These are phyloP conservation scores for Anas bahamensis DNA, from an alignment of 2,797 vertebrate genomes.

Conservation along the genomic window DNA sequence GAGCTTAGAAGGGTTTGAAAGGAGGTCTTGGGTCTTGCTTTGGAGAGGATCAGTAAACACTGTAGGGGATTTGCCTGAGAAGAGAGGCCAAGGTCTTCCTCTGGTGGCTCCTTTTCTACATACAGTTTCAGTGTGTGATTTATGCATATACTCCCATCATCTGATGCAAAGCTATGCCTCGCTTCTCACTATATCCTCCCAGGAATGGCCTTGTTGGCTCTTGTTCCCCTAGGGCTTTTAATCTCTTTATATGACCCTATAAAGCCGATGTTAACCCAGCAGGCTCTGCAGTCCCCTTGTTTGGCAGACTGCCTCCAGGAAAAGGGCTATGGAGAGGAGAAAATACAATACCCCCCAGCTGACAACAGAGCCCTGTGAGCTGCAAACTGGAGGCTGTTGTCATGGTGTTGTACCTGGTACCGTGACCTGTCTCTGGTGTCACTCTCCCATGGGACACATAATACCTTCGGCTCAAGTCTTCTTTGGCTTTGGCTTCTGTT, in stretches of 20 bases:
- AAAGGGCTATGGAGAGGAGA: not conserved
- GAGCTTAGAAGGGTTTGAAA: not conserved
- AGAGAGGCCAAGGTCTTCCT: not conserved
- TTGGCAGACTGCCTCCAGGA: not conserved
- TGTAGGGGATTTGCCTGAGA: not conserved
- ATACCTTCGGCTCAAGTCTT: not conserved
- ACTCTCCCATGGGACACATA: not conserved
- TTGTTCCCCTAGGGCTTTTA: not conserved
- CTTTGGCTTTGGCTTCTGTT: not conserved
- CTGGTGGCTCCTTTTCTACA: not conserved
- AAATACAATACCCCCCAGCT: accelerated
- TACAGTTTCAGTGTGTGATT: not conserved
- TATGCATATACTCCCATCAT: not conserved
- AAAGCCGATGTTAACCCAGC: not conserved
- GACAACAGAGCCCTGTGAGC: not conserved
- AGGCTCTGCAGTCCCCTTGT: not conserved
- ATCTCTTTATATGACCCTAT: not conserved
- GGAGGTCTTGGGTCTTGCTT: not conserved
- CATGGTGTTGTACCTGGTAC: not conserved
- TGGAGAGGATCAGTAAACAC: not conserved
- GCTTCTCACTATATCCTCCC: not conserved
- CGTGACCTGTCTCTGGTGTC: not conserved
- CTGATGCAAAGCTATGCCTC: not conserved
- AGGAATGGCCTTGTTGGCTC: not conserved
- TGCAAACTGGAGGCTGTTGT: not conserved